Evolutionary conservation across 2,797 vertebrate genomes (phyloP), one percentile per base, ranked within the genome.

Genomic region (Lycodopsis pacificus): DNA sequence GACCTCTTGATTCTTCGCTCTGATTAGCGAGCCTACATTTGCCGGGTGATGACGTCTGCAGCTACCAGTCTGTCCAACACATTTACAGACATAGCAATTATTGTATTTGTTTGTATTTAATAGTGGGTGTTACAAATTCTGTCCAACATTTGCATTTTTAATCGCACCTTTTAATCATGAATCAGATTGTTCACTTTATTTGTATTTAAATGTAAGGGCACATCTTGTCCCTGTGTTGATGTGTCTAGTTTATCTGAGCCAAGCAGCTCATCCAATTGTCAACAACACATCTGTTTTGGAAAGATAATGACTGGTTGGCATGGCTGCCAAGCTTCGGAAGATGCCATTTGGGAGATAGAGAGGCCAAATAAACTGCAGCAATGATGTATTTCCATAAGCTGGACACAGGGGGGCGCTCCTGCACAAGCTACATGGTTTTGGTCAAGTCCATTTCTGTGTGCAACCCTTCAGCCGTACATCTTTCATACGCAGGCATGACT

Each of bases 1-100:
- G 85, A 90, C 80, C 85, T 86, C 85, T 84, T 88, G 82, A 78
- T 84, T 90, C 90, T 91, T 85, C 89, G 86, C 81, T 89, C 90
- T 83, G 92, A 89, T 92, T 94, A 90, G 88, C 71, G 59, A 71
- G 72, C 86, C 66, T 70, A 65, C 71, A 86, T 88, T 73, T 82
- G 71, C 78, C 75, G 62, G 79, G 70, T 40, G 65, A 65, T 92
- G 89, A 93, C 81, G 65, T 89, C 73, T 75, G 81, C 53, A 27
- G 61, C 80, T 36, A n/a, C 63, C 80, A 80, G 74, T 85, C 88
- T 89, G 22, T 53, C 13, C 76, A 59, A 76, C 48, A 80, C 53
- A 63, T 77, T 67, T 32, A 70, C 40, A 46, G 62, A 53, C 25
- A 62, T 3, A 83, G 14, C 1, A 22, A 30, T 46, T 1, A 4